Evolutionary conservation across 2,113 vertebrate genomes (phyloP).

Genomic region (Eurystomus gularis): DNA sequence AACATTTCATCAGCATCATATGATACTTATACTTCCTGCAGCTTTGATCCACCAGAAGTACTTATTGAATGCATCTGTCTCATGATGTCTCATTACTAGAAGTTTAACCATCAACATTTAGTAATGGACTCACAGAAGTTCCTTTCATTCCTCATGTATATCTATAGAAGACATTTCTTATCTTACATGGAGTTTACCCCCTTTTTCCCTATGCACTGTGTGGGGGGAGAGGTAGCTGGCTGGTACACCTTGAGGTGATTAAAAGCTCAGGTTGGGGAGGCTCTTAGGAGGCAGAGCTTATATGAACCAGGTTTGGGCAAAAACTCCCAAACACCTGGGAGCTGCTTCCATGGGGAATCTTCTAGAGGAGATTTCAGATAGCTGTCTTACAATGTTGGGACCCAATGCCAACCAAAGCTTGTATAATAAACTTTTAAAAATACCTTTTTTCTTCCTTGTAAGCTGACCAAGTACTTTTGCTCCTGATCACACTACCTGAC

Average conservation of each 20-base stretch:
- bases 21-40: constrained; percentile 35
- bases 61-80: constrained; percentile 56
- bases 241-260: background rate
- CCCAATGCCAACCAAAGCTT: background rate
- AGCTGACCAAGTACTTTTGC: background rate
- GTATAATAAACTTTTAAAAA: background rate
- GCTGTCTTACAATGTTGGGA: background rate
- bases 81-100: constrained; percentile 27
- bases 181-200: background rate
- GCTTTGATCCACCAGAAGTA: constrained; percentile 52
- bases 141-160: background rate
- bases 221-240: background rate
- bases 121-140: constrained; percentile 33
- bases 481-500: background rate
- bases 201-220: background rate
- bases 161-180: background rate
- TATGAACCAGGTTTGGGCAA: background rate
- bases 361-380: background rate
- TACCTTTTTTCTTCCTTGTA: background rate
- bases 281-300: background rate
- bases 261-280: background rate
- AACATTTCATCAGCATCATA: constrained; percentile 39
- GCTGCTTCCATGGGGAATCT: background rate
- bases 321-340: background rate
- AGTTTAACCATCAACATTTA: constrained; percentile 53